Evolutionary conservation across 2,888 invertebrate genomes (phyloP).

Genomic region (Eulithis prunata): DNA sequence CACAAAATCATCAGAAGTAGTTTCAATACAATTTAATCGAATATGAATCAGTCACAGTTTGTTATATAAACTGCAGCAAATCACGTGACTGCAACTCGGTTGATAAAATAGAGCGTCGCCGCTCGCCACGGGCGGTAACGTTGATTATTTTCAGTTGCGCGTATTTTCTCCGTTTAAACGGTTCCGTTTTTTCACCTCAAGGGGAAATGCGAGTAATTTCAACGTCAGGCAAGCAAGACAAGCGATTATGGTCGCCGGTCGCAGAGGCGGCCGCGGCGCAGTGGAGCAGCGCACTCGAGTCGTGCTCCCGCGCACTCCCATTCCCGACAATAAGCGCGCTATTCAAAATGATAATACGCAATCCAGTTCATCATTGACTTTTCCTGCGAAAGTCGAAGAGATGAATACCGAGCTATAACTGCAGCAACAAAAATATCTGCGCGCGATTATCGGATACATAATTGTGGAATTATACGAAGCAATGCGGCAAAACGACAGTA

Average conservation of each 20-base stretch:
- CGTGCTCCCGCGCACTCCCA: slow-evolving; percentile 61
- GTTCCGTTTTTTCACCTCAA: slow-evolving; percentile 75
- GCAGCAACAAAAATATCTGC: slow-evolving; percentile 10
- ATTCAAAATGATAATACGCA: slow-evolving; percentile 45
- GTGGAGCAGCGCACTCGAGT: slow-evolving; percentile 60
- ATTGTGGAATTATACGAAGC: slow-evolving; percentile 45
- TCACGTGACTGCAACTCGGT: slow-evolving; percentile 27
- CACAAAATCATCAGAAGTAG: slow-evolving; percentile 1
- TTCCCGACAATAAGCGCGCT: slow-evolving; percentile 40
- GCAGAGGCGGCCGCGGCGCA: slow-evolving; percentile 68
- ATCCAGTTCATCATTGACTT: slow-evolving; percentile 70
- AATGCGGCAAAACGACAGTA: slow-evolving; percentile 59
- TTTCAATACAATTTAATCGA: not conserved
- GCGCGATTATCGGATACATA: slow-evolving; percentile 18
- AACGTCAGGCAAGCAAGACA: slow-evolving; percentile 55
- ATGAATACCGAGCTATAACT: slow-evolving; percentile 53
- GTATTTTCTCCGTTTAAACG: slow-evolving; percentile 70
- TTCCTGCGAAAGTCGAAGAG: slow-evolving; percentile 68
- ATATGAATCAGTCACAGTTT: not conserved
- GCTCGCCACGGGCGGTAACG: slow-evolving; percentile 61
- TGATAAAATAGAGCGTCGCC: slow-evolving; percentile 43
- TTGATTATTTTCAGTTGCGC: slow-evolving; percentile 71
- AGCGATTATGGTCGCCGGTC: slow-evolving; percentile 61
- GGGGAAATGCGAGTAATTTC: slow-evolving; percentile 77
- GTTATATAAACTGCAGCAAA: slow-evolving; percentile 5